Evolutionary conservation across 2,113 vertebrate genomes (phyloP).

Genomic region (Sturnira hondurensis): DNA sequence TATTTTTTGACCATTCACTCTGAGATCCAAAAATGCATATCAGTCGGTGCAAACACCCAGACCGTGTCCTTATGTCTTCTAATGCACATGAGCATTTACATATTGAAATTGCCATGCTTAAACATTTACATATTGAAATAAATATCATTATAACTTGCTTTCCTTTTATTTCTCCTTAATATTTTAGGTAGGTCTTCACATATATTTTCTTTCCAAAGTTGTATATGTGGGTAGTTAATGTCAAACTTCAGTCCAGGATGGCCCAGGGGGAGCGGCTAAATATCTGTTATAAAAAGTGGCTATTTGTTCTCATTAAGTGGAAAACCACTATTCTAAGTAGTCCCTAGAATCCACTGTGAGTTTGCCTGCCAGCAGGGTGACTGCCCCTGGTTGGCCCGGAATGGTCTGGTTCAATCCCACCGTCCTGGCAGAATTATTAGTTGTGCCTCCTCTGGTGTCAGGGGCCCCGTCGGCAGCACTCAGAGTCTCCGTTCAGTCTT

Average conservation of each 20-base stretch:
- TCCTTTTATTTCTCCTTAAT: background rate
- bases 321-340: background rate
- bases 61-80: background rate
- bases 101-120: background rate
- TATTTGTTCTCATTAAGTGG: background rate
- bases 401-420: background rate
- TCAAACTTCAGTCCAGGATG: background rate
- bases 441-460: background rate
- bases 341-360: background rate
- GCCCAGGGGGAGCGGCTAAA: background rate
- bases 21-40: background rate
- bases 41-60: background rate
- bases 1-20: background rate
- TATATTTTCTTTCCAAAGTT: constrained; percentile 18
- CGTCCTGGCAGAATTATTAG: background rate
- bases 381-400: background rate
- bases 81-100: background rate
- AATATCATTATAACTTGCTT: background rate
- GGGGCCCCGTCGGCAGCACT: background rate
- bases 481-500: background rate
- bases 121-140: background rate
- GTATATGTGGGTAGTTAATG: background rate
- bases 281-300: background rate
- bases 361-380: background rate
- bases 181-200: constrained; percentile 3